phyloP scores from a whole-genome alignment of 1,140 invertebrate species.

The Zeugodacus cucurbitae region DNA sequence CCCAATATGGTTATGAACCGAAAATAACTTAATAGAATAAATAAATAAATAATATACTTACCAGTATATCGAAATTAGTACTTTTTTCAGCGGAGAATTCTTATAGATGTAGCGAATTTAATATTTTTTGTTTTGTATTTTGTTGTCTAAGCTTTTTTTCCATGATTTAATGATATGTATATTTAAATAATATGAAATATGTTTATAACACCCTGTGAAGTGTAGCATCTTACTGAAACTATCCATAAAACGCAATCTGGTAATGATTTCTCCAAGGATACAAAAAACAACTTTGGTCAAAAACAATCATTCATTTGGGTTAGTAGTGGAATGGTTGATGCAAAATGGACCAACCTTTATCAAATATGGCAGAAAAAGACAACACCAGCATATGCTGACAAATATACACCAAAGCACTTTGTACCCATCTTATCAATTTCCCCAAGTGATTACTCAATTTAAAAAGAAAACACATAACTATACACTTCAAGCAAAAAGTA shows the following conservation, averaged over 20 bases:
- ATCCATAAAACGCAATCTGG: background rate
- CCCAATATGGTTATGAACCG: too few species aligned
- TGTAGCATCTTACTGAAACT: too few species aligned
- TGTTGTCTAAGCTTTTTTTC: too few species aligned
- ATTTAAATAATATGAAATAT: too few species aligned
- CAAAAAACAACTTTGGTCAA: background rate
- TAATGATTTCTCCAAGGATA: slow-evolving; percentile 31
- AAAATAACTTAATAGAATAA: too few species aligned
- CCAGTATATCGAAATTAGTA: too few species aligned
- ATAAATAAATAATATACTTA: too few species aligned
- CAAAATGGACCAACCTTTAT: slow-evolving; percentile 43
- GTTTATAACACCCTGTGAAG: too few species aligned
- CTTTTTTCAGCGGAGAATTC: too few species aligned
- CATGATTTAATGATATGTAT: too few species aligned
- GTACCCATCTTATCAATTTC: slow-evolving; percentile 30
- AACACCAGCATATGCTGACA: background rate
- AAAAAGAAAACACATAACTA: slow-evolving; percentile 47
- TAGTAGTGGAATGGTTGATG: background rate
- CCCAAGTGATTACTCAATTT: slow-evolving; percentile 63
- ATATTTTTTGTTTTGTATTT: too few species aligned
- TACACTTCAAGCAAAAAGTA: background rate
- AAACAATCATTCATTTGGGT: slow-evolving; percentile 41
- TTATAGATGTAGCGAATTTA: too few species aligned
- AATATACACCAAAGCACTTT: background rate
- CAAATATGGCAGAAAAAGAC: slow-evolving; percentile 36